Evolutionary conservation across 2,113 vertebrate species (phyloP), one percentile per base, ranked within the genome.

Genomic region (Bolborhynchus lineola): DNA sequence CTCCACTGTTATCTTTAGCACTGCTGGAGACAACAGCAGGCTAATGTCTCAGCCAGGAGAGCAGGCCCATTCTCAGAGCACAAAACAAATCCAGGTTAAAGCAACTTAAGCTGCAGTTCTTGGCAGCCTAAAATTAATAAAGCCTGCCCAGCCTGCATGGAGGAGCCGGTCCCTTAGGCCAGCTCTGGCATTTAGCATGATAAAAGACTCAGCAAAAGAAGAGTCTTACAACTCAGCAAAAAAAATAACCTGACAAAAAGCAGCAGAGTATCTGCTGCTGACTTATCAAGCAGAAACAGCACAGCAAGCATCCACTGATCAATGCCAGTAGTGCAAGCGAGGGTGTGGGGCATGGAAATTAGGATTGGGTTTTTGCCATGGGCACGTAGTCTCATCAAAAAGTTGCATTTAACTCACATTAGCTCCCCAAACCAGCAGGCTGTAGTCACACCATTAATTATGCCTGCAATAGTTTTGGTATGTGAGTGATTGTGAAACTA

Each of bases 281-380:
- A 93, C 64, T 92, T 97, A 91, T 81, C 88, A 93, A 78, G 50
- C 76, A 94, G 64, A 86, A 97, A 94, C 91, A 94, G 86, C 92
- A 83, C 50, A 50, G 94, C 82, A 84, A 94, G 92, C 88, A 90
- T 0, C 55, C 68, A 13, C 37, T 42, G 68, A 94, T 95, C 80
- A 92, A 86, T 55, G 47, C 39, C 90, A 83, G 80, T 2, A 50
- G 37, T 2, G 52, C 53, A 74, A 81, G 71, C 2, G 20, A 84
- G 94, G 68, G 77, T 60, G 91, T 44, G 86, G 76, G 91, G 69
- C 86, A 88, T 33, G 14, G 1, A 21, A 0, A 26, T 1, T 13
- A 86, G 76, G 41, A 47, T 11, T 50, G 37, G 89, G 28, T 55
- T 37, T 59, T 81, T 83, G 82, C 55, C 76, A 35, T 9, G 26